phyloP scores from a whole-genome alignment of 2,888 invertebrate species.

The Temnothorax ravouxi region DNA sequence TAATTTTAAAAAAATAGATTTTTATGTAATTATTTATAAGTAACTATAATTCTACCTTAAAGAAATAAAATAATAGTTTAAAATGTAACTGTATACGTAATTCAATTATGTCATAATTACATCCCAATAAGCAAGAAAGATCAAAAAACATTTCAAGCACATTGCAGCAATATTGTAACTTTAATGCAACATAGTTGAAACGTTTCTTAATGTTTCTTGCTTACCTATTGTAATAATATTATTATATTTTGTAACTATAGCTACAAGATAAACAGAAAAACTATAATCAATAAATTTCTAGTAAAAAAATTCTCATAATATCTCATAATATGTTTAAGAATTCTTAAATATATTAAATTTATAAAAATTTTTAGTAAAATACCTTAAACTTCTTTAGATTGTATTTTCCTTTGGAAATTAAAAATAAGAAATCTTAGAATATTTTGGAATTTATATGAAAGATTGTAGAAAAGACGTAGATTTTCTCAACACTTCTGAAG shows the following conservation, averaged over 20 bases:
- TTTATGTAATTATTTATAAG: not conserved
- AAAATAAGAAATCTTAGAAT: not conserved
- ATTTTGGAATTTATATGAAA: not conserved
- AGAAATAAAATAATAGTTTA: not conserved
- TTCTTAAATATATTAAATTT: no score
- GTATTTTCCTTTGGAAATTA: not conserved
- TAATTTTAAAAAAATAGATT: constrained; percentile 5
- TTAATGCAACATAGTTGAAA: no score
- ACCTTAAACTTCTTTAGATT: no score
- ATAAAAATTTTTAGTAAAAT: not conserved
- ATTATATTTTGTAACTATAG: not conserved
- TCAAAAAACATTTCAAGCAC: no score
- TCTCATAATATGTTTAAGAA: no score
- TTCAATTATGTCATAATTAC: no score
- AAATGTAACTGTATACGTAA: no score
- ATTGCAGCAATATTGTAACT: no score
- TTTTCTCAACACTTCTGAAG: not conserved
- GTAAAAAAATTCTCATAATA: not conserved
- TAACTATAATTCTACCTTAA: not conserved
- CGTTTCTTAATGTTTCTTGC: no score
- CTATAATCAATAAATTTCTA: not conserved
- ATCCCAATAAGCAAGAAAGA: no score
- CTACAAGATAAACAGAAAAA: not conserved
- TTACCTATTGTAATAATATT: no score
- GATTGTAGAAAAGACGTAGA: not conserved